Conservation (phyloP, 2,797 vertebrate genomes). For the Rhincodon typus region DNA sequence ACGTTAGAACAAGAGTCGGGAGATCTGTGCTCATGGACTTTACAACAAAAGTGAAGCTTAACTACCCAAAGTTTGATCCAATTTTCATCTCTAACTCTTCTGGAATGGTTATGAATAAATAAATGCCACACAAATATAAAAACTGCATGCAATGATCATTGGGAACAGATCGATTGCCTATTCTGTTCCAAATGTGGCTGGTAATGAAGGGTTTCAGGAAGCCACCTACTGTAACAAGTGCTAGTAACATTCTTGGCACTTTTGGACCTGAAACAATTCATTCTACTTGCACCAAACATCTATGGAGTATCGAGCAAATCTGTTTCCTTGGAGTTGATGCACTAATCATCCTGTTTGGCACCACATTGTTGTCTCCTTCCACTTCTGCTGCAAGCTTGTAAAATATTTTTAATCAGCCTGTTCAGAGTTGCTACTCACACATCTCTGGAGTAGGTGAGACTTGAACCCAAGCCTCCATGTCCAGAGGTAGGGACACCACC, state of each 20-base stretch:
- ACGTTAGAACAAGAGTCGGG: background rate
- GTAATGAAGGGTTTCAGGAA: background rate
- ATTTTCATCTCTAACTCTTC: background rate
- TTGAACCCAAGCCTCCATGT: too few relatives aligned
- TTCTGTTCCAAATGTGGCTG: too few relatives aligned
- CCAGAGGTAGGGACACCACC: too few relatives aligned
- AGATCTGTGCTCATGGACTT: background rate
- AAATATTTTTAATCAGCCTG: too few relatives aligned
- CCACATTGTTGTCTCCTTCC: background rate
- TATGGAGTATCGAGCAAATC: background rate
- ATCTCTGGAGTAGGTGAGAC: too few relatives aligned
- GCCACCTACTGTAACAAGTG: background rate
- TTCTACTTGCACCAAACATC: too few relatives aligned
- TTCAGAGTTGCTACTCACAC: too few relatives aligned
- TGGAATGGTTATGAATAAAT: background rate
- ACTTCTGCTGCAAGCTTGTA: background rate
- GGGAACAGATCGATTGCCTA: background rate
- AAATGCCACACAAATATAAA: background rate
- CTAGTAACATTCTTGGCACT: background rate
- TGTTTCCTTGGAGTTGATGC: background rate
- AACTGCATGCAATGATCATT: background rate
- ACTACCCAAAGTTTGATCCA: background rate
- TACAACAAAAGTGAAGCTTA: background rate
- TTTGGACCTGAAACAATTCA: background rate
- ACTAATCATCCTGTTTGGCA: background rate